Conservation (phyloP, 2,888 invertebrate species). For the Copidosoma aretas region DNA sequence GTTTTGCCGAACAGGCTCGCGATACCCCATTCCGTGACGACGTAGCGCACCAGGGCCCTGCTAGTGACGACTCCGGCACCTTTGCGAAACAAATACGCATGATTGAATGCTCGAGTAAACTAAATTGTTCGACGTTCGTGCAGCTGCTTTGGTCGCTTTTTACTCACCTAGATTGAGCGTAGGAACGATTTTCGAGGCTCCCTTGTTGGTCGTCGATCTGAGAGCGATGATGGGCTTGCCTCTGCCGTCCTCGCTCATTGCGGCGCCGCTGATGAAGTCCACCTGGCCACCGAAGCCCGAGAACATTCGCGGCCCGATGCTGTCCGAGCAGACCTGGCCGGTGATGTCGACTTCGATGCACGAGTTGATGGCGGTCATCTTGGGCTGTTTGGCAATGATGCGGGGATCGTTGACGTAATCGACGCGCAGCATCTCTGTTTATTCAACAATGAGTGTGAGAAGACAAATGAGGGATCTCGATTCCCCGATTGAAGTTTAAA, state of each 20-base stretch:
- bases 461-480: too few relatives aligned
- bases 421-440: slow-evolving; percentile 83
- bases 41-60: slow-evolving; percentile 71
- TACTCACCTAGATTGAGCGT: slow-evolving; percentile 66
- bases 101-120: not conserved
- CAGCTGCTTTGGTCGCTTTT: not conserved
- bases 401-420: slow-evolving; percentile 88
- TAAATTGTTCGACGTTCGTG: too few relatives aligned
- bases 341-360: slow-evolving; percentile 94
- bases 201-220: slow-evolving; percentile 67
- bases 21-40: slow-evolving; percentile 74
- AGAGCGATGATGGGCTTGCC: slow-evolving; percentile 75
- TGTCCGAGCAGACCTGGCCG: slow-evolving; percentile 92
- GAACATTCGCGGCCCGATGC: slow-evolving; percentile 80
- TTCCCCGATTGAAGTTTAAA: too few relatives aligned
- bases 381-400: slow-evolving; percentile 82
- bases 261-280: slow-evolving; percentile 73
- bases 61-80: slow-evolving; percentile 74
- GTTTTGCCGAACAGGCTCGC: slow-evolving; percentile 73
- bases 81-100: slow-evolving; percentile 49
- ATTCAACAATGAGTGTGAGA: too few relatives aligned
- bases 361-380: slow-evolving; percentile 96
- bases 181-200: slow-evolving; percentile 69
- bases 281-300: slow-evolving; percentile 75
- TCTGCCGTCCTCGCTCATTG: slow-evolving; percentile 68